phyloP scores from a whole-genome alignment of 2,113 vertebrate genomes.

The Anseranas semipalmata region DNA sequence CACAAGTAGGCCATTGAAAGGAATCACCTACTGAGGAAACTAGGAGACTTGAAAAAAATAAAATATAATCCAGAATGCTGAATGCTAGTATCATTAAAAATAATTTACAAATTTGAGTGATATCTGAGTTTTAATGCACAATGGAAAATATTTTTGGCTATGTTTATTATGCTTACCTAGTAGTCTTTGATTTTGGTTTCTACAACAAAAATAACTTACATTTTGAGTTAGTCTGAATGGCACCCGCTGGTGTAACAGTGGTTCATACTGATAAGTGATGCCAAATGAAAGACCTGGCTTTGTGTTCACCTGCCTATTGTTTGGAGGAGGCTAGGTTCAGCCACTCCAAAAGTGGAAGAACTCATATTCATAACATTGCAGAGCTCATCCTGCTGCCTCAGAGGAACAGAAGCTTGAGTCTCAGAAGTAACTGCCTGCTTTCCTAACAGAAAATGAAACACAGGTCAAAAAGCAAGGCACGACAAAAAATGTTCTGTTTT shows the following conservation, averaged over 20 bases:
- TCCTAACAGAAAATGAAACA: background rate
- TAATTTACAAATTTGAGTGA: background rate
- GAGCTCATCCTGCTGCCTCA: background rate
- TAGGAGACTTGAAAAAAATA: background rate
- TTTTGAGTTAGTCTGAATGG: background rate
- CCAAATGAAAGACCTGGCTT: background rate
- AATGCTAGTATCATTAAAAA: background rate
- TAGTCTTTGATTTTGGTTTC: background rate
- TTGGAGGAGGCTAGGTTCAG: background rate
- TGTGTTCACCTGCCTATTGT: background rate
- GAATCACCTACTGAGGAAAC: background rate
- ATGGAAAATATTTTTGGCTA: background rate
- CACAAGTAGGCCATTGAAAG: background rate
- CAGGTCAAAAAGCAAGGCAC: background rate
- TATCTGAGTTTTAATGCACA: background rate
- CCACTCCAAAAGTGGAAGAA: background rate
- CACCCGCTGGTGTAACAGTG: background rate
- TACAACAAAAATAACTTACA: background rate
- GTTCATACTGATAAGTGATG: background rate
- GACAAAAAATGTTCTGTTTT: background rate
- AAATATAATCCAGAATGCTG: background rate
- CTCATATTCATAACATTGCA: background rate
- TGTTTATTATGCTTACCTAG: background rate
- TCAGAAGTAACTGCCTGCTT: background rate
- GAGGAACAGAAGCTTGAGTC: background rate